Evolutionary conservation across 2,888 invertebrate species (phyloP).

Genomic region (Callyntrura sp.): DNA sequence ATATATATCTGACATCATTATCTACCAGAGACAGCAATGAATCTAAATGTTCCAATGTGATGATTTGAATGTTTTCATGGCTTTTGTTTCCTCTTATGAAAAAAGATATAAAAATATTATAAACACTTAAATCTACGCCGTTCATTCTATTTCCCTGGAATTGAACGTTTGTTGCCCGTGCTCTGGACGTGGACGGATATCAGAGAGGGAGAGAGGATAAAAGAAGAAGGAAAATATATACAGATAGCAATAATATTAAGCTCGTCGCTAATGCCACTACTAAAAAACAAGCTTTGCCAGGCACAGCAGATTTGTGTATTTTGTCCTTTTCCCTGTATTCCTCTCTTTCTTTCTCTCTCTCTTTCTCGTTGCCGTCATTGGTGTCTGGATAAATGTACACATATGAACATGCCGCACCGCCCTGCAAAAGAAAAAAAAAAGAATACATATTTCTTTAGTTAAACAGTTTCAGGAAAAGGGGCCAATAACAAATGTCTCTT

Average conservation of each 20-base stretch:
- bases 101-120: not conserved
- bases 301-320: not conserved
- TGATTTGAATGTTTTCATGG: constrained; percentile 4
- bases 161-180: too few species aligned
- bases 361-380: too few species aligned
- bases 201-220: too few species aligned
- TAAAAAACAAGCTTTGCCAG: not conserved
- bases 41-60: constrained; percentile 3
- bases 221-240: too few species aligned
- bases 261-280: not conserved
- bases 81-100: not conserved
- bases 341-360: not conserved
- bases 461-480: constrained; percentile 24
- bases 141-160: too few species aligned
- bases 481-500: constrained; percentile 35
- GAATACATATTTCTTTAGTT: constrained; percentile 52
- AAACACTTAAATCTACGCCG: too few species aligned
- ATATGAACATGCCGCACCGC: not conserved
- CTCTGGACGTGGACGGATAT: too few species aligned
- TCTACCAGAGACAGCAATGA: constrained; percentile 7
- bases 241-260: not conserved
- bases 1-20: not conserved
- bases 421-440: constrained; percentile 2
- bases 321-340: not conserved
- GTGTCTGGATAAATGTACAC: not conserved